These are phyloP conservation scores for Platyscapa corneri DNA, from an alignment of 1,140 invertebrate genomes.

Conservation along the genomic window DNA sequence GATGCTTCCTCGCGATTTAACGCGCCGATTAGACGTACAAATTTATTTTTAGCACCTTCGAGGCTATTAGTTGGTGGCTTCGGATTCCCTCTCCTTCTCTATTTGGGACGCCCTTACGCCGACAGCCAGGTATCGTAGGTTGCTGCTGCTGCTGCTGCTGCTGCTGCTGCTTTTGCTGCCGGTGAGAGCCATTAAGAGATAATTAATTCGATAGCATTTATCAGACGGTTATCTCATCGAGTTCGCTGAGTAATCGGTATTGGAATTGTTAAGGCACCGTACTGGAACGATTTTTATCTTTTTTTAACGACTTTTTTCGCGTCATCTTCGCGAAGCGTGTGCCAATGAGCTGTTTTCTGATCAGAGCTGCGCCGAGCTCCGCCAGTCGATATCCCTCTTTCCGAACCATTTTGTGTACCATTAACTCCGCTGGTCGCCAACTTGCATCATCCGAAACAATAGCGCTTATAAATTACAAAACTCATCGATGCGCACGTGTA, in stretches of 20 bases:
- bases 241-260: slow-evolving; percentile 25
- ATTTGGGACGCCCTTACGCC: not conserved
- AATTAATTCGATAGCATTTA: slow-evolving; percentile 54
- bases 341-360: too few species aligned
- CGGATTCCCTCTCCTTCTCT: too few species aligned
- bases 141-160: not conserved
- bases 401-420: too few species aligned
- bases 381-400: not conserved
- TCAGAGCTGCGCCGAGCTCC: too few species aligned
- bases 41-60: slow-evolving; percentile 50
- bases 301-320: not conserved
- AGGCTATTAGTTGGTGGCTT: not conserved
- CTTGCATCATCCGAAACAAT: too few species aligned
- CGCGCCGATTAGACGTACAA: slow-evolving; percentile 31
- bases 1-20: slow-evolving; percentile 37
- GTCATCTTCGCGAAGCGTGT: not conserved
- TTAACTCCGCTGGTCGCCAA: too few species aligned
- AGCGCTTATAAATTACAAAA: not conserved
- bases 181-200: slow-evolving; percentile 50
- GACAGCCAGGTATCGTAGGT: too few species aligned
- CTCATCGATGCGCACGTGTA: slow-evolving; percentile 1
- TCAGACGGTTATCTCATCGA: slow-evolving; percentile 23
- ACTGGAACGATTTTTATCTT: too few species aligned
- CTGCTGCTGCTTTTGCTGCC: not conserved
- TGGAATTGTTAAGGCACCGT: slow-evolving; percentile 1